A percentile compares a stretch with the other conserved stretches of the same genome.
phyloP scores from a whole-genome alignment of 2,888 invertebrate species.

The Lepetodrilus schrolli region DNA sequence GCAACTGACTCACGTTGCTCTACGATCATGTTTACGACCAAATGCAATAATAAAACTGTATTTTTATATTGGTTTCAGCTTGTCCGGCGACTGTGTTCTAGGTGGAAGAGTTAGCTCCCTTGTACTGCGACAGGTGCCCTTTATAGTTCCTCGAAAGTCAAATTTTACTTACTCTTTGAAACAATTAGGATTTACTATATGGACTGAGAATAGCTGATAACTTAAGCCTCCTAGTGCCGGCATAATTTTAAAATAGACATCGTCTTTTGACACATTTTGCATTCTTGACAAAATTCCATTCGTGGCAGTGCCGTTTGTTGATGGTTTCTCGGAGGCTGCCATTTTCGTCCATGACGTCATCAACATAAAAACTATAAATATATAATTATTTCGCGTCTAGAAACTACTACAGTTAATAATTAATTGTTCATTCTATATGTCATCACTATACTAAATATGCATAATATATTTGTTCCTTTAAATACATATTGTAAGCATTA shows the following conservation, averaged over 20 bases:
- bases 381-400: no score
- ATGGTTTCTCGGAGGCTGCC: constrained; percentile 21
- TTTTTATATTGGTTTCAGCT: no score
- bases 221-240: constrained; percentile 60
- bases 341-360: constrained; percentile 28
- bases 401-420: no score
- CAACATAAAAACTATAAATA: no score
- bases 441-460: no score
- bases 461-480: no score
- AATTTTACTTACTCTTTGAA: constrained; percentile 55
- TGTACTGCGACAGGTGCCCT: background rate
- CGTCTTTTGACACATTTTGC: constrained; percentile 34
- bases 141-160: background rate
- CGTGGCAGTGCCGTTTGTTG: background rate
- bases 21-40: no score
- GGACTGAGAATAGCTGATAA: constrained; percentile 61
- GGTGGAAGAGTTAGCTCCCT: constrained; percentile 10
- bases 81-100: no score
- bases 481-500: no score
- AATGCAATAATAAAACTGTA: no score
- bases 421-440: no score
- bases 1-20: no score
- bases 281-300: constrained; percentile 15
- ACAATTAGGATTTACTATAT: constrained; percentile 60
- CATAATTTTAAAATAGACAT: constrained; percentile 45